phyloP scores from a whole-genome alignment of 2,888 invertebrate genomes.

The Luperina testacea region DNA sequence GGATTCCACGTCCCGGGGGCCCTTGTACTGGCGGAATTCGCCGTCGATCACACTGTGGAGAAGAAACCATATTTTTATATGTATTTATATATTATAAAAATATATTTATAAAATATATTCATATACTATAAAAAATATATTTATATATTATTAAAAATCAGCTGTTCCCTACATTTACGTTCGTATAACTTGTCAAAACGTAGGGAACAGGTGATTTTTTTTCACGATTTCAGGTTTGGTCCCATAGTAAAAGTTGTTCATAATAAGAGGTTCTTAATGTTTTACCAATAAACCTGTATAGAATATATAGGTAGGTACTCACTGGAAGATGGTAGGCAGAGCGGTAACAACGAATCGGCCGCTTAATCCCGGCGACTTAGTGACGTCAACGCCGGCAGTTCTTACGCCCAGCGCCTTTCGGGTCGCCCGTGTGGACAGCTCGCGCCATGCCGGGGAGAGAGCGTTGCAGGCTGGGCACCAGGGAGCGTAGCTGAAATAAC shows the following conservation, averaged over 20 bases:
- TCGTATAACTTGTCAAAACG: too few species aligned
- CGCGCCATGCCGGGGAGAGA: constrained; percentile 96
- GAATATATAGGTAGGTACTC: constrained; percentile 79
- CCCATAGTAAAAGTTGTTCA: too few species aligned
- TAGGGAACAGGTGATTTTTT: too few species aligned
- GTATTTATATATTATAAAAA: too few species aligned
- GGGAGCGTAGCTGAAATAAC: constrained; percentile 95
- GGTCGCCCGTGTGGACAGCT: constrained; percentile 92
- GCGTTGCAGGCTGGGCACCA: constrained; percentile 99
- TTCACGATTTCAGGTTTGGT: too few species aligned
- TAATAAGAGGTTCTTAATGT: too few species aligned
- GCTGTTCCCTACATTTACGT: too few species aligned
- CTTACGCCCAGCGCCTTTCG: constrained; percentile 91
- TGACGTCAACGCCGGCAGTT: constrained; percentile 98
- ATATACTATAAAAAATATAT: too few species aligned
- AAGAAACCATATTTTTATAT: neutral
- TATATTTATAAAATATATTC: too few species aligned
- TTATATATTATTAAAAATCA: too few species aligned
- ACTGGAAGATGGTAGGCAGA: constrained; percentile 99
- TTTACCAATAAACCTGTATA: too few species aligned
- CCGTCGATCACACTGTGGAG: constrained; percentile 96
- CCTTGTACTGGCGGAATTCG: constrained; percentile 98
- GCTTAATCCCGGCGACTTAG: constrained; percentile 97
- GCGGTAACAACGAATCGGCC: constrained; percentile 99
- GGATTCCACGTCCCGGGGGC: constrained; percentile 96